Evolutionary conservation across 2,888 invertebrate species (phyloP).

Genomic region (Agriopis marginaria): DNA sequence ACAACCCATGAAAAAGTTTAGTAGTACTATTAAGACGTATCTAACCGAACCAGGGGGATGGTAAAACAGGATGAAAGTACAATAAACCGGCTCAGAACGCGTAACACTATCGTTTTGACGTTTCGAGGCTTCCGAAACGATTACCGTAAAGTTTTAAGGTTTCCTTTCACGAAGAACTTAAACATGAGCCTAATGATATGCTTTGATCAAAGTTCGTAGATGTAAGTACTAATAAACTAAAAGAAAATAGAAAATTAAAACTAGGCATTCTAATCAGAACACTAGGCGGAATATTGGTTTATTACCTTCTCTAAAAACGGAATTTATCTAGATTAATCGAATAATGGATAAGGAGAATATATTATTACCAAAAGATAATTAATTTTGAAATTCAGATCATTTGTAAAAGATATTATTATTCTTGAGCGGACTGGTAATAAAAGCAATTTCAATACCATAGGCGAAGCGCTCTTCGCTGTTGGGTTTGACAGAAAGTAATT

Average conservation of each 20-base stretch:
- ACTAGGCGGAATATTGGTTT: too few species aligned
- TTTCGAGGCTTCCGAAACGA: slow-evolving; percentile 18
- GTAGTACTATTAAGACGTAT: slow-evolving; percentile 16
- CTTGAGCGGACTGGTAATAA: slow-evolving; percentile 13
- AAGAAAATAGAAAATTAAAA: neutral
- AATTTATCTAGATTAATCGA: too few species aligned
- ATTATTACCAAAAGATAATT: neutral
- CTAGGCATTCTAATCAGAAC: neutral
- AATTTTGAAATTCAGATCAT: neutral
- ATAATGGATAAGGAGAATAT: too few species aligned
- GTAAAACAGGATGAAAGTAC: neutral
- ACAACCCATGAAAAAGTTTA: slow-evolving; percentile 6
- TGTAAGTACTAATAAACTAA: neutral
- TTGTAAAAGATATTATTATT: slow-evolving; percentile 5
- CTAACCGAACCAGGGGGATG: slow-evolving; percentile 18
- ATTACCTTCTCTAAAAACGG: too few species aligned
- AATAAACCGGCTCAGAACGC: slow-evolving; percentile 8
- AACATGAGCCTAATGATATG: neutral
- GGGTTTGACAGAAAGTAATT: slow-evolving; percentile 22
- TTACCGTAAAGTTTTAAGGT: slow-evolving; percentile 24
- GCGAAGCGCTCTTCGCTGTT: slow-evolving; percentile 7
- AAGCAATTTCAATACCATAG: slow-evolving; percentile 27
- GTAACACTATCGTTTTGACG: slow-evolving; percentile 31
- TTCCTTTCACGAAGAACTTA: slow-evolving; percentile 14
- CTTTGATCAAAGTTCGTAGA: neutral